A percentile compares a stretch with the other conserved stretches of the same genome.
Conservation (phyloP, 2,113 vertebrate genomes). For the Hassar affinis region DNA sequence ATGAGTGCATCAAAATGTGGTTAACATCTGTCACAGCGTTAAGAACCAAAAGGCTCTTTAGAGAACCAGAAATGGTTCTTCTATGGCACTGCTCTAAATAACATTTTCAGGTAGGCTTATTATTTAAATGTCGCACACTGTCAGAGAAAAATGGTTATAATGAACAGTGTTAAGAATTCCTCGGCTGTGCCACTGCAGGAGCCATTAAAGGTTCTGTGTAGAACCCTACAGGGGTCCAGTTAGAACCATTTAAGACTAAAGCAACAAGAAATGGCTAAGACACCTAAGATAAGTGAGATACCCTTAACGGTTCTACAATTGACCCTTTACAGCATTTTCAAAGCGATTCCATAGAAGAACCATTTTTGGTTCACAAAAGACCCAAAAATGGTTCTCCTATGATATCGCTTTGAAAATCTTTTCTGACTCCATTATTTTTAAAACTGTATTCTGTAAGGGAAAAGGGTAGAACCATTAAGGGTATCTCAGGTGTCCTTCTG, state of each 20-base stretch:
- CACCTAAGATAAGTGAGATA: too few relatives aligned
- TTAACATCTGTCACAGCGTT: too few relatives aligned
- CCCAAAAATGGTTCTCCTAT: background rate
- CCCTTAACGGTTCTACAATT: too few relatives aligned
- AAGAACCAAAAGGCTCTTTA: background rate
- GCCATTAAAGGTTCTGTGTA: too few relatives aligned
- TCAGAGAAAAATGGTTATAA: background rate
- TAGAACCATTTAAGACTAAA: background rate
- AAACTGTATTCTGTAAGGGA: background rate
- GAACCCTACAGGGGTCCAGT: background rate
- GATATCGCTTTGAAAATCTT: background rate
- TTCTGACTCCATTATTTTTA: background rate
- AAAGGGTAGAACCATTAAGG: background rate
- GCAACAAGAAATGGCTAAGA: background rate
- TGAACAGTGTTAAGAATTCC: background rate
- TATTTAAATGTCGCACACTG: background rate
- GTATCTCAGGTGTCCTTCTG: background rate
- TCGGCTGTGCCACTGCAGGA: background rate
- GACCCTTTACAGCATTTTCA: too few relatives aligned
- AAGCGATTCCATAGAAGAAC: too few relatives aligned
- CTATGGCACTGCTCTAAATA: background rate
- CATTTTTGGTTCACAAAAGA: too few relatives aligned
- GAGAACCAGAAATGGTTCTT: background rate
- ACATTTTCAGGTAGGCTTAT: background rate
- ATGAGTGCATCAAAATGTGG: too few relatives aligned